phyloP scores from a whole-genome alignment of 2,113 vertebrate genomes.

The Aviceda subcristata region DNA sequence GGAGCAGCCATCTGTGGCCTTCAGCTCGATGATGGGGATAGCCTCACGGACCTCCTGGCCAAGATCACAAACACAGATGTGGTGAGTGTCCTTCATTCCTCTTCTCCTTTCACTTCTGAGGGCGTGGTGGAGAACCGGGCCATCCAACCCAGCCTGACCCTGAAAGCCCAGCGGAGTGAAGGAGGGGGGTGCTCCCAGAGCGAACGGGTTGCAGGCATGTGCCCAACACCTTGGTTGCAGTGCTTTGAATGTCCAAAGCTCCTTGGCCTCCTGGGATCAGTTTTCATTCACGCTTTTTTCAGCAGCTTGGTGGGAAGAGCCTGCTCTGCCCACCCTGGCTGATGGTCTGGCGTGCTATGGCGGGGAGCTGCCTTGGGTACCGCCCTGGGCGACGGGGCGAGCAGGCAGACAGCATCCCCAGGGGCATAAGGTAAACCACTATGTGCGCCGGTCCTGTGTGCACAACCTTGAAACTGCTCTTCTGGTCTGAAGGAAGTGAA shows the following conservation, averaged over 20 bases:
- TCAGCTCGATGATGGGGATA: conserved; percentile 83
- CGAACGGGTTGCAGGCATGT: neutral
- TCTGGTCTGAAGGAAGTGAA: neutral
- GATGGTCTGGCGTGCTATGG: neutral
- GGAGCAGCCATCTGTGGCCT: conserved; percentile 92
- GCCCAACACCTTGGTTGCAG: neutral
- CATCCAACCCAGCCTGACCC: neutral
- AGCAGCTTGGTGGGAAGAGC: neutral
- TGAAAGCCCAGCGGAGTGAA: neutral
- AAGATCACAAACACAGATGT: conserved; percentile 96
- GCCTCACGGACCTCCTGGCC: conserved; percentile 89
- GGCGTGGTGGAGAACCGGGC: neutral
- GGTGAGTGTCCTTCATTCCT: conserved; percentile 79
- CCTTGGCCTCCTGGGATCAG: neutral
- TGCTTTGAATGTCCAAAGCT: neutral
- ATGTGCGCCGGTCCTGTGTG: neutral
- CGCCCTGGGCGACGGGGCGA: fast-evolving
- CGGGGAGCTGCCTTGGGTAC: neutral
- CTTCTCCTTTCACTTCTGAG: neutral
- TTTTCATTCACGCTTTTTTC: neutral
- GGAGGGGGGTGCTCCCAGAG: fast-evolving
- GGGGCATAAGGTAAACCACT: neutral
- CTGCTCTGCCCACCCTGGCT: neutral
- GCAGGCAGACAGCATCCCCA: neutral
- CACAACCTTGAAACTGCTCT: neutral